A percentile compares a stretch with the other conserved stretches of the same genome.
These are phyloP conservation scores for Choloepus hoffmanni DNA, from an alignment of 2,113 vertebrate species.

Conservation along the genomic window DNA sequence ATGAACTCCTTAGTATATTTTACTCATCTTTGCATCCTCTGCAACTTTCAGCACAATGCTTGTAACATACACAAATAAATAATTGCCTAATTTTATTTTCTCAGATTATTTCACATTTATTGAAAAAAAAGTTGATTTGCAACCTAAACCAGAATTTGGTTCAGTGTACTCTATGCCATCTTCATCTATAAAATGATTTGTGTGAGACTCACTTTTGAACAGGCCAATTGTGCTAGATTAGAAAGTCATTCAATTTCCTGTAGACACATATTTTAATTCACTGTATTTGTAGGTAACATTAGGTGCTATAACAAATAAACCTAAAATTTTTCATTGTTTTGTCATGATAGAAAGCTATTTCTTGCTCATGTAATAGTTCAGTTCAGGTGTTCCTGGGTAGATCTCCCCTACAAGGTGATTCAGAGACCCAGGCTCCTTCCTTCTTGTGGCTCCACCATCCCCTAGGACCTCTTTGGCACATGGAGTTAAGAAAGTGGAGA, in stretches of 20 bases:
- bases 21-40: background rate
- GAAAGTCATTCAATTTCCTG: background rate
- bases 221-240: background rate
- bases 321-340: background rate
- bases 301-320: background rate
- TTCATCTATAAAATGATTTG: background rate
- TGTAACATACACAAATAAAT: background rate
- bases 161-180: background rate
- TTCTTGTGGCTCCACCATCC: background rate
- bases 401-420: background rate
- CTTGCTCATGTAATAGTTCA: background rate
- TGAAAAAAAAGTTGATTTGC: background rate
- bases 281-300: background rate
- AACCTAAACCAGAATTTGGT: background rate
- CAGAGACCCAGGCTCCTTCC: background rate
- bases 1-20: background rate
- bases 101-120: conserved; percentile 13
- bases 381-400: background rate
- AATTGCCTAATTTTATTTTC: background rate
- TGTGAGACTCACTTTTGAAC: background rate
- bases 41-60: background rate
- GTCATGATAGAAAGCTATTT: background rate
- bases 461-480: background rate
- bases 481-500: background rate
- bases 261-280: conserved; percentile 1